Base-by-base conservation (phyloP, 1,140 invertebrate genomes). In the Monochamus saltuarius region DNA sequence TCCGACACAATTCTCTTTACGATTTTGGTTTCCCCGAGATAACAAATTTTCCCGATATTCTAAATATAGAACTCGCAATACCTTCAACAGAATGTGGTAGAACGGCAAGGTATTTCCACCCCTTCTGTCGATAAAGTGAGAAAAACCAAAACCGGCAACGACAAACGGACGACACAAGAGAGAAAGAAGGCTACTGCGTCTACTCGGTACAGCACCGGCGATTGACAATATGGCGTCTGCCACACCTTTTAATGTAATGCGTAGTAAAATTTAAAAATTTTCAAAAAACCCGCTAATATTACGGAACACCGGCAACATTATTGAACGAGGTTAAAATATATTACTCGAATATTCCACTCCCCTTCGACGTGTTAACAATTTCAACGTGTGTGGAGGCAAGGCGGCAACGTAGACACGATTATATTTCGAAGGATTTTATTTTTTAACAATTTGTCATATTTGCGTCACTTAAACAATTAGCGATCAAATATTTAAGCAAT, bases 221-320 rank as follows among this genome's bases (percentile, higher is more conserved):
- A 43, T 55, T 62, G 49, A 47, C 71, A 75, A 75, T 63, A 75
- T 75, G 73, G 73, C 73, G 72, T 61, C 73, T 63, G 70, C 71
- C 72, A 75, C 73, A 75, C 73, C 73, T 75, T 73, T 69, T 62
- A 67, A 62, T 62, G 59, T 69, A 67, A 68, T 64, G 71, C 70
- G 68, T 70, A 68, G 65, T 64, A 57, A 46, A 50, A 13, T 39
- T 29, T 29, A 29, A 29, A 22, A 34, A 40, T 40, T 58, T 29
- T 37, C 34, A 35, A 19, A 50, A 29, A 29, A 29, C 2, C 22
- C 22, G 22, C 46, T 49, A 37, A 58, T 35, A 35, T 36, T 11
- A 10, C n/a, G 37, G 42, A 56, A 43, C 35, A 35, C 10, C 29
- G 8, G 9, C 8, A 22, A 17, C 61, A 62, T 59, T 50, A 45